Evolutionary conservation across 2,797 vertebrate species (phyloP).

Genomic region (Iguana delicatissima): DNA sequence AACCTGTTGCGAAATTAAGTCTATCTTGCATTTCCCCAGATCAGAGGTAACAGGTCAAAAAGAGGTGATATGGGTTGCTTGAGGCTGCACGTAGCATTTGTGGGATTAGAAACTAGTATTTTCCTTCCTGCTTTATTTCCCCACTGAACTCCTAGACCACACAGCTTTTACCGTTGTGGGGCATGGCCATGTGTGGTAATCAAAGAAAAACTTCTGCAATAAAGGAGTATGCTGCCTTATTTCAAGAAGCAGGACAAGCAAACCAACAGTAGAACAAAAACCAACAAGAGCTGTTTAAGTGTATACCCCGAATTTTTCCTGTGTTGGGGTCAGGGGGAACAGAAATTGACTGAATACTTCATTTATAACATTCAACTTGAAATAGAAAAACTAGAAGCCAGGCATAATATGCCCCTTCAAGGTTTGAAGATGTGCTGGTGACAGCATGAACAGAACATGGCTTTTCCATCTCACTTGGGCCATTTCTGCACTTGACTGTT

Average conservation of each 20-base stretch:
- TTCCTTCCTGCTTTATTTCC: slow-evolving; percentile 65
- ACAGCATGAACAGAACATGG: too few relatives aligned
- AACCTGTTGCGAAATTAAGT: slow-evolving; percentile 31
- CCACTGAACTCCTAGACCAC: slow-evolving; percentile 68
- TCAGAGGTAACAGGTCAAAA: slow-evolving; percentile 60
- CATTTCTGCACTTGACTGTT: too few relatives aligned
- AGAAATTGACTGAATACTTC: neutral
- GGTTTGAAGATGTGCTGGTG: neutral
- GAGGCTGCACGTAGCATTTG: slow-evolving; percentile 56
- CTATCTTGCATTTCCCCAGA: slow-evolving; percentile 58
- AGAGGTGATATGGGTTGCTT: slow-evolving; percentile 48
- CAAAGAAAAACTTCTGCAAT: slow-evolving; percentile 49
- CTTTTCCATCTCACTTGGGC: neutral
- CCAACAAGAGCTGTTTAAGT: neutral
- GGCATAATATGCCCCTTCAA: neutral
- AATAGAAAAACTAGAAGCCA: neutral
- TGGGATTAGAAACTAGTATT: slow-evolving; percentile 69
- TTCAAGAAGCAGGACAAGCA: slow-evolving; percentile 30
- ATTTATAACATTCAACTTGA: neutral
- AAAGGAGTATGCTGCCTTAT: slow-evolving; percentile 61
- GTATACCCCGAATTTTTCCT: neutral
- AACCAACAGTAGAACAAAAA: neutral
- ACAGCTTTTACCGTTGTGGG: slow-evolving; percentile 58
- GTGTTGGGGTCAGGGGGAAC: too few relatives aligned
- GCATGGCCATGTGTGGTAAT: neutral